A percentile compares a stretch with the other conserved stretches of the same genome.
These are phyloP conservation scores for Camponotus fellah DNA, from an alignment of 2,888 invertebrate species.

Conservation along the genomic window DNA sequence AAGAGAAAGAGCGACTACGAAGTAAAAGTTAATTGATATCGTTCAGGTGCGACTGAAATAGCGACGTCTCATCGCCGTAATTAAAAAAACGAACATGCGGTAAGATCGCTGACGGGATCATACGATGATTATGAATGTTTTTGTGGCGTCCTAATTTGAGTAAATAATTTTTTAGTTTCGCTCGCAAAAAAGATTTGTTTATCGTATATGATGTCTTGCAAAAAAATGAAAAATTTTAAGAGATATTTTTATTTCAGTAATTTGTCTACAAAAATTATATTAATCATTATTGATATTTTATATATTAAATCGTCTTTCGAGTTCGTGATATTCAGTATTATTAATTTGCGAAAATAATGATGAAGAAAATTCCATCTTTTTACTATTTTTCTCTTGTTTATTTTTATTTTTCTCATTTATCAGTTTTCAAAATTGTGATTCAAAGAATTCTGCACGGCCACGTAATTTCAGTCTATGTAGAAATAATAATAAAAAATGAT, in stretches of 20 bases:
- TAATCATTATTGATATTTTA: background rate
- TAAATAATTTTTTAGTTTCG: background rate
- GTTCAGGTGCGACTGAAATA: slow-evolving; percentile 71
- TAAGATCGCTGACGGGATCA: slow-evolving; percentile 68
- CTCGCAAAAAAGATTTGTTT: background rate
- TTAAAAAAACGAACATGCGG: slow-evolving; percentile 62
- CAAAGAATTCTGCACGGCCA: background rate
- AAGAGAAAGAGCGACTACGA: slow-evolving; percentile 63
- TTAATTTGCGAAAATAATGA: slow-evolving; percentile 1
- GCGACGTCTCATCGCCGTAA: slow-evolving; percentile 49
- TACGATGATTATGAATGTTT: slow-evolving; percentile 37
- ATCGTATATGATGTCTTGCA: background rate
- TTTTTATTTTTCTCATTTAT: background rate
- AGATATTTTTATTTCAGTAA: background rate
- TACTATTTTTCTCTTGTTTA: background rate
- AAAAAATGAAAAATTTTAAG: background rate
- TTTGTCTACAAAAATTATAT: background rate
- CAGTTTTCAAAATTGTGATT: background rate
- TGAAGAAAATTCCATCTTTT: background rate
- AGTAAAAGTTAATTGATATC: slow-evolving; percentile 53
- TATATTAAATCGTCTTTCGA: background rate
- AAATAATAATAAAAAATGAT: background rate
- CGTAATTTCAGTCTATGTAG: background rate
- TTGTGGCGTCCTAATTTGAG: background rate
- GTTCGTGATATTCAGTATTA: background rate